phyloP scores from a whole-genome alignment of 92 coral and sea anemone species.

The Desmophyllum pertusum region DNA sequence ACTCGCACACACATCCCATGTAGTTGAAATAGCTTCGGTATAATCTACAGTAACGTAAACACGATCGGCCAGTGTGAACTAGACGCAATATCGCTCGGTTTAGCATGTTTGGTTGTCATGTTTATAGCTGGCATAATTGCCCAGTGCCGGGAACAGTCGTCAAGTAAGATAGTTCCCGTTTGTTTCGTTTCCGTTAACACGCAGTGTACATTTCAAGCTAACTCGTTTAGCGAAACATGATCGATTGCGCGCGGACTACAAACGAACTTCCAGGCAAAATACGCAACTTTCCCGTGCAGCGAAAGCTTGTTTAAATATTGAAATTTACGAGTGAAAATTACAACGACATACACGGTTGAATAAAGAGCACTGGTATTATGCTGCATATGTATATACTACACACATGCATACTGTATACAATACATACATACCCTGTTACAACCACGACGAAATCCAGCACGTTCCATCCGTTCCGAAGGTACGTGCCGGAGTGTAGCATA shows the following conservation, averaged over 20 bases:
- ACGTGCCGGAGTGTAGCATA: constrained; percentile 85
- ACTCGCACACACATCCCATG: not conserved
- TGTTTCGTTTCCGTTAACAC: constrained; percentile 18
- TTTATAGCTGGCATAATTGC: constrained; percentile 9
- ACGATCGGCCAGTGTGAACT: not conserved
- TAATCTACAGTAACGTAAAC: not conserved
- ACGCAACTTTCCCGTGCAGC: not conserved
- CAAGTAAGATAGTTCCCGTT: not conserved
- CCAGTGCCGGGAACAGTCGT: not conserved
- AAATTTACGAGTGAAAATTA: constrained; percentile 45
- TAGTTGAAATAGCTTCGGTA: not conserved
- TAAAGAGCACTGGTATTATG: constrained; percentile 23
- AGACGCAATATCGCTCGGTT: constrained; percentile 2
- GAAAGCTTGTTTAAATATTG: constrained; percentile 42
- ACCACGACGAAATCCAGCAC: constrained; percentile 93
- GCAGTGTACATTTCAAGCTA: constrained; percentile 27
- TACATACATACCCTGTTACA: constrained; percentile 93
- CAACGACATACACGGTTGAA: constrained; percentile 48
- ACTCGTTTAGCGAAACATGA: not conserved
- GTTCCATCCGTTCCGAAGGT: constrained; percentile 97
- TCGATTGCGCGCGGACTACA: constrained; percentile 1
- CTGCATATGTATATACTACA: constrained; percentile 40
- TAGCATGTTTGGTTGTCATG: constrained; percentile 19
- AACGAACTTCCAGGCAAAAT: not conserved
- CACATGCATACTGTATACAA: constrained; percentile 27